These are phyloP conservation scores for Tetraneura akinire DNA, from an alignment of 1,140 invertebrate genomes.

Conservation along the genomic window DNA sequence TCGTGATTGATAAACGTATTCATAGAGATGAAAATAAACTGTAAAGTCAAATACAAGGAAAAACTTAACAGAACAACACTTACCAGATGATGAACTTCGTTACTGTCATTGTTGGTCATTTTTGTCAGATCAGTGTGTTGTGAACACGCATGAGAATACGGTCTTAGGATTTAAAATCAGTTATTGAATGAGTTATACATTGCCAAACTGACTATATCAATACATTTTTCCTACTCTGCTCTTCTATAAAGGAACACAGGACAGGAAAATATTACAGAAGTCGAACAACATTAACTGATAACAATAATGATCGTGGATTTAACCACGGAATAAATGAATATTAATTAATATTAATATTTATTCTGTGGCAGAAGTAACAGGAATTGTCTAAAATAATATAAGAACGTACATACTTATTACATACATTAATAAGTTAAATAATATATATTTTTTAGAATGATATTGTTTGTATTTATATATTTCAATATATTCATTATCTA, in stretches of 20 bases:
- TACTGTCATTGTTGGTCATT: constrained; percentile 48
- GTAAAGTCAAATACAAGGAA: not conserved
- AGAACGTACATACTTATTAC: too few species aligned
- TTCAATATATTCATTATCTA: too few species aligned
- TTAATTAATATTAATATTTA: too few species aligned
- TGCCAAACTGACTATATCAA: not conserved
- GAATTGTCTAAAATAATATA: too few species aligned
- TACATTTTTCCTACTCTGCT: not conserved
- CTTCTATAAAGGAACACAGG: not conserved
- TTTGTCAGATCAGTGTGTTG: not conserved
- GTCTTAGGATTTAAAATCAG: not conserved
- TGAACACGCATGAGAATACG: constrained; percentile 21
- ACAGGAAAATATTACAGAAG: constrained; percentile 15
- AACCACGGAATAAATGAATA: not conserved
- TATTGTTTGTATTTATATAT: too few species aligned
- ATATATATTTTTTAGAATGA: too few species aligned
- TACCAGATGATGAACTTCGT: constrained; percentile 34
- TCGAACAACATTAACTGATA: constrained; percentile 7
- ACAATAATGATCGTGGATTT: not conserved
- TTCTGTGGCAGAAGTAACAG: too few species aligned
- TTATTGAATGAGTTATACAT: not conserved
- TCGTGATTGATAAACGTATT: not conserved
- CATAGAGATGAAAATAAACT: too few species aligned
- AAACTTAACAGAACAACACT: not conserved
- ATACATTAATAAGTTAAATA: too few species aligned